These are phyloP conservation scores for Ennomos erosarius DNA, from an alignment of 2,888 invertebrate species.

Conservation along the genomic window DNA sequence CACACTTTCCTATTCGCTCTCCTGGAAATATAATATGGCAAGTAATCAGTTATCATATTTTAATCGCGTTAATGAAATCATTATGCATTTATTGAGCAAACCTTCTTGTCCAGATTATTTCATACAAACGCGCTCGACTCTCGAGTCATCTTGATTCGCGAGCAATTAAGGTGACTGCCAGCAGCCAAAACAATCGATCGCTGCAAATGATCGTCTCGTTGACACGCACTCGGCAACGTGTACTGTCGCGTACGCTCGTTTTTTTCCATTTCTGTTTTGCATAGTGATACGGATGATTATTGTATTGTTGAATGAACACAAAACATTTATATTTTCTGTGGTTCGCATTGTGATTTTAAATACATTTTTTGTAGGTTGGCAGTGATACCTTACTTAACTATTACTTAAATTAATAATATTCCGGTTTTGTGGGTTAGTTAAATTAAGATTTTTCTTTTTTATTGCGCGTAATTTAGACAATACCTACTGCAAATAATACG, in stretches of 20 bases:
- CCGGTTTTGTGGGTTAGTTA: too few species aligned
- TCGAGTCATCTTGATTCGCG: constrained; percentile 77
- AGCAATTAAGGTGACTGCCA: constrained; percentile 81
- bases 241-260: constrained; percentile 31
- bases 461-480: too few species aligned
- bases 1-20: too few species aligned
- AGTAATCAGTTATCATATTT: too few species aligned
- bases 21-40: too few species aligned
- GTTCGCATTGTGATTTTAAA: too few species aligned
- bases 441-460: too few species aligned
- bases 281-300: constrained; percentile 41
- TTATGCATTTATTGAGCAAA: constrained; percentile 8
- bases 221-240: constrained; percentile 47
- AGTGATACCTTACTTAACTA: too few species aligned
- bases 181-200: constrained; percentile 85
- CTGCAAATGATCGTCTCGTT: constrained; percentile 73
- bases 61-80: not conserved
- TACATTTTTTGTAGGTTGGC: too few species aligned
- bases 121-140: constrained; percentile 62
- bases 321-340: too few species aligned
- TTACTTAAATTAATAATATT: too few species aligned
- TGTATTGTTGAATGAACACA: not conserved
- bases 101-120: constrained; percentile 41
- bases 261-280: constrained; percentile 31
- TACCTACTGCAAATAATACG: too few species aligned